A percentile compares a stretch with the other conserved stretches of the same genome.
Conservation (phyloP, 2,113 vertebrate genomes). For the Oxyruncus cristatus region DNA sequence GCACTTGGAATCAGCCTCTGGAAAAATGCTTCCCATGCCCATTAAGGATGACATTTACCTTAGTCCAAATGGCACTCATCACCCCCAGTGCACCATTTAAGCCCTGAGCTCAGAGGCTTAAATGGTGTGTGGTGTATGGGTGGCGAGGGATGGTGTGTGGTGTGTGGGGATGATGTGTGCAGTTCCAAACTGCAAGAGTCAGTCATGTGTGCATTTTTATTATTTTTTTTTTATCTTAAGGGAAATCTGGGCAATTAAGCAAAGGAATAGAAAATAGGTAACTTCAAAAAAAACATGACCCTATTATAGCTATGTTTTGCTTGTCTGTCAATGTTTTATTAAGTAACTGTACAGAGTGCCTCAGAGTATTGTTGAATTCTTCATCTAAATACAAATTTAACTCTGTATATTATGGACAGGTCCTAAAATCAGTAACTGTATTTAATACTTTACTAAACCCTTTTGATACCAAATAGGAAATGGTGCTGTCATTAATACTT, state of each 20-base stretch:
- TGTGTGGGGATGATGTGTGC: rapidly evolving
- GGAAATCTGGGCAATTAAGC: neutral
- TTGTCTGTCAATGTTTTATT: neutral
- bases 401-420: neutral
- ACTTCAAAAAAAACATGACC: neutral
- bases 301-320: neutral
- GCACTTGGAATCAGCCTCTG: neutral
- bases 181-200: neutral
- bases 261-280: neutral
- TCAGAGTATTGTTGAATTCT: neutral
- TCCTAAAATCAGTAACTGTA: neutral
- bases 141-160: no score
- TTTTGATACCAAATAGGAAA: neutral
- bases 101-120: neutral
- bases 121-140: rapidly evolving
- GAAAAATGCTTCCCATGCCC: neutral
- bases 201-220: neutral
- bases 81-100: neutral
- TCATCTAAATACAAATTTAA: neutral
- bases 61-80: neutral
- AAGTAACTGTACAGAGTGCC: neutral
- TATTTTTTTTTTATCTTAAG: neutral
- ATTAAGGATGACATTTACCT: neutral
- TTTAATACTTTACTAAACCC: neutral
- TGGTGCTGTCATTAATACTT: neutral